A percentile compares a stretch with the other conserved stretches of the same genome.
Conservation (phyloP, 2,888 invertebrate species). For the Chloroclystis v-ata region DNA sequence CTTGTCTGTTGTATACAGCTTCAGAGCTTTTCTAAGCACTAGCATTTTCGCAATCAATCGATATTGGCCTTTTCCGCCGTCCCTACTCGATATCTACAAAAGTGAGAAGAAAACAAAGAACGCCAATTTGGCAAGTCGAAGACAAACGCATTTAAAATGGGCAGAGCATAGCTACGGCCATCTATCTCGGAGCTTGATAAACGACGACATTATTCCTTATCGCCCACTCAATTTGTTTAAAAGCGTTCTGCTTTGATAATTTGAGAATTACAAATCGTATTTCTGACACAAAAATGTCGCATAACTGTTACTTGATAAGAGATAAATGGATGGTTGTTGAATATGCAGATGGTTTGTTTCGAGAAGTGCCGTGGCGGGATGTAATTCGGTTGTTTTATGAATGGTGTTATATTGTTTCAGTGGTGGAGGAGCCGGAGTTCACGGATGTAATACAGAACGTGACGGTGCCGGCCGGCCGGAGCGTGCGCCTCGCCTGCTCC, state of each 20-base stretch:
- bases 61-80: conserved; percentile 38
- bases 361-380: neutral
- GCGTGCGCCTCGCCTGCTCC: conserved; percentile 91
- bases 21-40: conserved; percentile 35
- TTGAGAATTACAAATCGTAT: conserved; percentile 77
- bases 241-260: conserved; percentile 78
- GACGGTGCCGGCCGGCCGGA: conserved; percentile 92
- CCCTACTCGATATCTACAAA: conserved; percentile 41
- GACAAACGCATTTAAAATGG: conserved; percentile 79
- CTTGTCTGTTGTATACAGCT: conserved; percentile 42
- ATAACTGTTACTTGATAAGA: conserved; percentile 61
- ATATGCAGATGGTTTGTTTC: neutral
- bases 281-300: conserved; percentile 71
- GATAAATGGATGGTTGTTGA: conserved; percentile 49
- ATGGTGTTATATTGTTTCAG: conserved; percentile 75
- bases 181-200: conserved; percentile 76
- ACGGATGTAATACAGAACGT: conserved; percentile 93
- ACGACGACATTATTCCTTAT: conserved; percentile 78
- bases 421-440: conserved; percentile 92
- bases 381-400: conserved; percentile 2
- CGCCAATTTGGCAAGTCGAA: conserved; percentile 75
- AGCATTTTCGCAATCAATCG: conserved; percentile 37
- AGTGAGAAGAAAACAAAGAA: conserved; percentile 68
- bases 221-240: conserved; percentile 79
- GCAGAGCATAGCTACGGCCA: conserved; percentile 74